These are phyloP conservation scores for Apocrypta bakeri DNA, from an alignment of 1,140 invertebrate genomes.

Conservation along the genomic window DNA sequence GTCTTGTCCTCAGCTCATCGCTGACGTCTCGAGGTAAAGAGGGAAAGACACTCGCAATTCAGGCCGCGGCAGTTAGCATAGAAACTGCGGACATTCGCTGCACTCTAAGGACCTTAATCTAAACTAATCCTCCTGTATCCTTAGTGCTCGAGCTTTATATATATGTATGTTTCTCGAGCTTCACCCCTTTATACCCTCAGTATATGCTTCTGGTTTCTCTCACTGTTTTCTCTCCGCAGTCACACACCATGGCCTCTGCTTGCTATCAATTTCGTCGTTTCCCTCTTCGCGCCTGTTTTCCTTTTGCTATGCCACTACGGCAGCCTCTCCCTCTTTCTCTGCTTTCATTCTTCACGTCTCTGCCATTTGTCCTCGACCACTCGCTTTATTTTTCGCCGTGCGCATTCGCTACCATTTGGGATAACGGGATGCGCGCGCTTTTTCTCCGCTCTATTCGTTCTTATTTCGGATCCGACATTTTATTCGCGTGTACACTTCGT, in stretches of 20 bases:
- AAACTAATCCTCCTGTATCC: conserved; percentile 46
- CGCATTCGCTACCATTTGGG: background rate
- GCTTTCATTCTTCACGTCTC: conserved; percentile 37
- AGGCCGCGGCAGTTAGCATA: conserved; percentile 40
- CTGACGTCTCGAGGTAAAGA: background rate
- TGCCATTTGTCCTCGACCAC: conserved; percentile 28
- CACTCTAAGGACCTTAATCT: conserved; percentile 46
- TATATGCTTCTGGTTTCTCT: conserved; percentile 16
- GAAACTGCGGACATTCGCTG: conserved; percentile 40
- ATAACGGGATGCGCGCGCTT: background rate
- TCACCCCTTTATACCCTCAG: background rate
- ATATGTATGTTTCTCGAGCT: conserved; percentile 1
- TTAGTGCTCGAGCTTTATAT: conserved; percentile 33
- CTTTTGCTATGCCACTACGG: background rate
- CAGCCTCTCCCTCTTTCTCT: background rate
- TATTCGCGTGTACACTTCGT: background rate
- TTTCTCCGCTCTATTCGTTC: background rate
- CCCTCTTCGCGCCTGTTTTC: conserved; percentile 20
- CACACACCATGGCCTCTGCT: background rate
- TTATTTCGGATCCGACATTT: conserved; percentile 35
- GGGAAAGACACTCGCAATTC: conserved; percentile 44
- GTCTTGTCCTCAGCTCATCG: background rate
- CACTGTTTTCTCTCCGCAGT: conserved; percentile 10
- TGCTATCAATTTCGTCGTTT: conserved; percentile 43
- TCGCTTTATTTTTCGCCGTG: conserved; percentile 38